A percentile compares a stretch with the other conserved stretches of the same genome.
phyloP scores from a whole-genome alignment of 2,113 vertebrate species.

The Micronycteris hirsuta region DNA sequence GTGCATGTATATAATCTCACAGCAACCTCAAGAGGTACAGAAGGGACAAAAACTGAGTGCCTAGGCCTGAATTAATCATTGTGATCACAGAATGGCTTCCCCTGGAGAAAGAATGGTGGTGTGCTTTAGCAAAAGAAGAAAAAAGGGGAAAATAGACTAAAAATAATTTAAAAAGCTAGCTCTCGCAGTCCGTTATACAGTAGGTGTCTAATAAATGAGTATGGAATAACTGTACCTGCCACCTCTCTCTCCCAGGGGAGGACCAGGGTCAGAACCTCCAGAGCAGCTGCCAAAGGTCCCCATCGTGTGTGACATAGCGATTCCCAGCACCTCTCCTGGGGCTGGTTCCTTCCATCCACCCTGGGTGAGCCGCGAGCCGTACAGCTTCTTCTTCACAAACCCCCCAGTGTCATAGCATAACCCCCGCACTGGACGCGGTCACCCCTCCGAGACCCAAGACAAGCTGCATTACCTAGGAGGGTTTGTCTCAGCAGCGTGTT shows the following conservation, averaged over 20 bases:
- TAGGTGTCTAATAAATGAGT: background rate
- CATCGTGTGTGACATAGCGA: accelerated
- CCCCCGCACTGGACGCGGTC: background rate
- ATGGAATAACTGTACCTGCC: background rate
- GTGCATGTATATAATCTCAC: background rate
- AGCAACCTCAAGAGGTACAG: background rate
- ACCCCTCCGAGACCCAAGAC: background rate
- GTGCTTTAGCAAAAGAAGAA: background rate
- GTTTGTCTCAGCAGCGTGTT: background rate
- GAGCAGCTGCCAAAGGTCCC: background rate
- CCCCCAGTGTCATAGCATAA: background rate
- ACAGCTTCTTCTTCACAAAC: background rate
- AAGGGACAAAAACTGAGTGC: background rate
- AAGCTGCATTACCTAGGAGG: background rate
- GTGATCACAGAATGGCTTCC: background rate
- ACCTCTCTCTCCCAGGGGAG: background rate
- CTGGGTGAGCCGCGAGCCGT: background rate
- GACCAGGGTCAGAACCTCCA: background rate
- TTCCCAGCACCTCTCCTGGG: background rate
- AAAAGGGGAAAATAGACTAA: background rate
- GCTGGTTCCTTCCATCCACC: background rate
- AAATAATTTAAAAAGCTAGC: background rate
- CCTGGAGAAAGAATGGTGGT: background rate
- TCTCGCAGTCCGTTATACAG: background rate
- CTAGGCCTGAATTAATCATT: background rate